Conservation (phyloP, 64 coral and sea anemone species). For the Platygyra sinensis region DNA sequence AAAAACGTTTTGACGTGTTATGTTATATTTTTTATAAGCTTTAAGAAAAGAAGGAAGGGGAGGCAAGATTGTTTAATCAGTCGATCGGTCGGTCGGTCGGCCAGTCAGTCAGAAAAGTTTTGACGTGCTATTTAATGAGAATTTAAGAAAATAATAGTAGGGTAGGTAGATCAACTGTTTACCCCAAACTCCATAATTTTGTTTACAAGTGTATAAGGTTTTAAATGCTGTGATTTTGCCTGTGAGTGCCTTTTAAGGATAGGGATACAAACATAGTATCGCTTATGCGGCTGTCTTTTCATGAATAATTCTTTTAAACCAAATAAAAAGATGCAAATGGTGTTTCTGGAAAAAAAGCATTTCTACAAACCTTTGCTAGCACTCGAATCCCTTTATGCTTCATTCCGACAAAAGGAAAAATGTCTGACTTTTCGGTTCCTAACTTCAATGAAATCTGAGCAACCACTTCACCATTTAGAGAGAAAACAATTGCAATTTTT, state of each 20-base stretch:
- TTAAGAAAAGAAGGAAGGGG: not conserved
- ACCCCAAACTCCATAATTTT: no score
- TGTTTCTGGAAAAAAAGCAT: not conserved
- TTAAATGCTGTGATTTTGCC: no score
- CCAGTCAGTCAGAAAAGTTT: no score
- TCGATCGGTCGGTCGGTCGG: no score
- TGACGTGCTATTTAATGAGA: not conserved
- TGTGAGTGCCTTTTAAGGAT: no score
- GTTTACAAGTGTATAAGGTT: no score
- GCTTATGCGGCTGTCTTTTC: no score
- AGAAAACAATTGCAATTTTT: conserved; percentile 23
- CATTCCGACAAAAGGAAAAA: conserved; percentile 50
- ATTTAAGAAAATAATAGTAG: not conserved
- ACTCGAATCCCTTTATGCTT: conserved; percentile 21
- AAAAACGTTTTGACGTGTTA: not conserved
- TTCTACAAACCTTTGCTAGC: conserved; percentile 30
- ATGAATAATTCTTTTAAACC: not conserved
- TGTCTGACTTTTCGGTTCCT: not conserved
- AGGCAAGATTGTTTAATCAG: not conserved
- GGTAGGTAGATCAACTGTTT: no score
- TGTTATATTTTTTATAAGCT: no score
- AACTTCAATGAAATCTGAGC: not conserved
- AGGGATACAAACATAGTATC: no score
- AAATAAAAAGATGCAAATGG: not conserved
- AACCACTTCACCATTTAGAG: not conserved